A percentile compares a stretch with the other conserved stretches of the same genome.
phyloP scores from a whole-genome alignment of 2,113 vertebrate species.

The Gadus macrocephalus region DNA sequence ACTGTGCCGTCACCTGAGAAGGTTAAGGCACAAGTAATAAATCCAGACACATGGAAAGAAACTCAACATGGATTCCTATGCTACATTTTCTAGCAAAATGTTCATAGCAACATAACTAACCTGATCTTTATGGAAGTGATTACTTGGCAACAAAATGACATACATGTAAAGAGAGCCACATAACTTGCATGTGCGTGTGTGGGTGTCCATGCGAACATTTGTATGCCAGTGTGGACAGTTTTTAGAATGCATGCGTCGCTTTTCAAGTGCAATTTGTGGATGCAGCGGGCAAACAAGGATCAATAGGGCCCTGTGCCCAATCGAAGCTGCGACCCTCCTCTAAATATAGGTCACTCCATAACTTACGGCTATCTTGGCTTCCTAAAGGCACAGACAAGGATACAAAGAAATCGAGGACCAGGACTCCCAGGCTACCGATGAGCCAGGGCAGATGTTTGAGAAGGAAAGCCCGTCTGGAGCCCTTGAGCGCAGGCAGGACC shows the following conservation, averaged over 20 bases:
- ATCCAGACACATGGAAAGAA: background rate
- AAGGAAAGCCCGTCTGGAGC: conserved; percentile 51
- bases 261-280: conserved; percentile 36
- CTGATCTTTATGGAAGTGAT: no score
- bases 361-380: no score
- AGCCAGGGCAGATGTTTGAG: conserved; percentile 71
- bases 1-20: conserved; percentile 63
- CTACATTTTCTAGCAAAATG: background rate
- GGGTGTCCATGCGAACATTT: background rate
- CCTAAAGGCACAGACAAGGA: conserved; percentile 42
- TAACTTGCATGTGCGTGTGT: background rate
- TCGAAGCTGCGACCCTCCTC: conserved; percentile 30
- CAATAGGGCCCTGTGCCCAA: conserved; percentile 33
- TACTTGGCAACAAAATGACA: no score
- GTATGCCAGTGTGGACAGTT: conserved; percentile 16
- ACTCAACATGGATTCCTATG: background rate
- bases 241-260: conserved; percentile 17
- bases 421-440: conserved; percentile 66
- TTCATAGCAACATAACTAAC: no score
- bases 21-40: conserved; percentile 52
- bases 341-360: conserved; percentile 55
- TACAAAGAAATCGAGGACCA: conserved; percentile 70
- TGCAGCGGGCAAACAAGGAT: conserved; percentile 39
- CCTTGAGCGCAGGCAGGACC: conserved; percentile 57
- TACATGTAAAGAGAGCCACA: no score